These are phyloP conservation scores for Psittacula cyanocephala DNA, from an alignment of 2,113 vertebrate genomes.

Conservation along the genomic window DNA sequence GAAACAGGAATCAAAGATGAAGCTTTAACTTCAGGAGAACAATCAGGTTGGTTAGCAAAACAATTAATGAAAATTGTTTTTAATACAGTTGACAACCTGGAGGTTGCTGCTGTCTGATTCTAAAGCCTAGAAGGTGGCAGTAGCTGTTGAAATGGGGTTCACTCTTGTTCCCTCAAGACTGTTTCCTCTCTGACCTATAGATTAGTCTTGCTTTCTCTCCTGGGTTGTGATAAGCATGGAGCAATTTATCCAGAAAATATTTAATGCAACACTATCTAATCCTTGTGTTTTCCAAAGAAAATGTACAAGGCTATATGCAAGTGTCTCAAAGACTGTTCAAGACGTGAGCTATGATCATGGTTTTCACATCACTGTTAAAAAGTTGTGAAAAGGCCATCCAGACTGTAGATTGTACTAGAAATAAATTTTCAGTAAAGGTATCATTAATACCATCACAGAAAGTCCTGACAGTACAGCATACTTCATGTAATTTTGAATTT, in stretches of 20 bases:
- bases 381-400: background rate
- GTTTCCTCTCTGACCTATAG: background rate
- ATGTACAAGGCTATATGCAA: accelerated
- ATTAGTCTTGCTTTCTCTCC: background rate
- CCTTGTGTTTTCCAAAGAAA: background rate
- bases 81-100: background rate
- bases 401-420: background rate
- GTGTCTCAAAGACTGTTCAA: background rate
- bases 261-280: background rate
- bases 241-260: background rate
- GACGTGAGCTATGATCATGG: background rate
- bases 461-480: too few relatives aligned
- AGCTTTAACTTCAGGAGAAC: background rate
- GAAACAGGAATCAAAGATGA: background rate
- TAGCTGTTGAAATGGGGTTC: background rate
- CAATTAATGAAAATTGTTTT: background rate
- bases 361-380: background rate
- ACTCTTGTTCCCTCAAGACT: background rate
- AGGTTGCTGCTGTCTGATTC: background rate
- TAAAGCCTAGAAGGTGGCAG: background rate
- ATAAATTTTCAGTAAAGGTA: background rate
- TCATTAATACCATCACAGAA: background rate
- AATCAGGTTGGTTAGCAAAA: background rate
- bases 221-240: background rate
- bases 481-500: too few relatives aligned